These are phyloP conservation scores for Theropithecus gelada DNA, from an alignment of 2,113 vertebrate genomes.

Conservation along the genomic window DNA sequence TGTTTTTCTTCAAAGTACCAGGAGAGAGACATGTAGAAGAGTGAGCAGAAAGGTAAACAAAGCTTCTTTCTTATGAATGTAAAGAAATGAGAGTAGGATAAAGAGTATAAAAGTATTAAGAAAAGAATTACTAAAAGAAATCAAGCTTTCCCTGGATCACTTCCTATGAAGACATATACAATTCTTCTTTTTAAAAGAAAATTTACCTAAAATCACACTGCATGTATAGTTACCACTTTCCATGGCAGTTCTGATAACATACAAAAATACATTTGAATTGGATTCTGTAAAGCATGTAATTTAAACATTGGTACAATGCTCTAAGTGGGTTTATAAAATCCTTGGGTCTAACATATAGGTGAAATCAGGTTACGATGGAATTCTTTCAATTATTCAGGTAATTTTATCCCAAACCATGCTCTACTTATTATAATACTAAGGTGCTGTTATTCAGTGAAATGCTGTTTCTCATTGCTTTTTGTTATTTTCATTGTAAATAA, in stretches of 20 bases:
- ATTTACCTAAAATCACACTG: background rate
- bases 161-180: background rate
- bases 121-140: background rate
- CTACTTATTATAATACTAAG: background rate
- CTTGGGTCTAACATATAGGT: background rate
- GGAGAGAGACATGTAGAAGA: background rate
- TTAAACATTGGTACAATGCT: background rate
- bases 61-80: background rate
- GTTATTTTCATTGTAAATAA: conserved; percentile 31
- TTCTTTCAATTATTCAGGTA: background rate
- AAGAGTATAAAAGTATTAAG: background rate
- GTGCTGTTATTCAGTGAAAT: background rate
- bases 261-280: background rate
- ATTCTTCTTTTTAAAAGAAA: background rate
- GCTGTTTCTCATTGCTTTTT: background rate
- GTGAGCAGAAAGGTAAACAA: background rate
- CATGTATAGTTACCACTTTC: background rate
- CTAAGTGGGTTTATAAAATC: background rate
- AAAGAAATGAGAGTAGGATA: background rate
- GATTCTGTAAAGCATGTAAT: conserved; percentile 6
- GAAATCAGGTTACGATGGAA: background rate
- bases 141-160: background rate
- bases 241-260: background rate
- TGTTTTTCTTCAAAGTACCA: background rate
- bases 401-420: background rate